Evolutionary conservation across 2,888 invertebrate genomes (phyloP).

Genomic region (Eupithecia tripunctaria): DNA sequence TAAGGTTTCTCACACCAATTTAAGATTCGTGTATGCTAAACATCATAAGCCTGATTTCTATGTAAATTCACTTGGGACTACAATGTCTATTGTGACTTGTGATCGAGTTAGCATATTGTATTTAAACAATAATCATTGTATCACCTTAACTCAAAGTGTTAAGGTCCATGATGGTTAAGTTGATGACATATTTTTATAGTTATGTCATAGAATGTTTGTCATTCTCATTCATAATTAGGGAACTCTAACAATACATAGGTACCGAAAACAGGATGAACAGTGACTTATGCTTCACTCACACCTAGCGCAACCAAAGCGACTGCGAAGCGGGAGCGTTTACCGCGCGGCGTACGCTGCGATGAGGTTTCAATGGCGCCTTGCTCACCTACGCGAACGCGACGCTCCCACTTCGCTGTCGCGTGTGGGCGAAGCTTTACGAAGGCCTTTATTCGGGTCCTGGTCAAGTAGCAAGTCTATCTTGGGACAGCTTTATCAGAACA

Average conservation of each 20-base stretch:
- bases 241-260: not conserved
- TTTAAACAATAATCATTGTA: not conserved
- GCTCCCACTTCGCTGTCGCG: too few species aligned
- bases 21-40: not conserved
- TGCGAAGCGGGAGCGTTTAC: too few species aligned
- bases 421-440: too few species aligned
- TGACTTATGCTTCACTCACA: too few species aligned
- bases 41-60: not conserved
- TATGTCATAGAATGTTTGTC: not conserved
- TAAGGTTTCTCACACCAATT: not conserved
- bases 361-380: too few species aligned
- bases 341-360: too few species aligned
- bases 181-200: not conserved
- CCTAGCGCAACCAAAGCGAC: too few species aligned
- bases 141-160: not conserved
- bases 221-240: not conserved
- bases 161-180: not conserved
- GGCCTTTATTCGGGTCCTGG: too few species aligned
- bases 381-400: too few species aligned
- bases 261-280: too few species aligned
- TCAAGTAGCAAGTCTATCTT: too few species aligned
- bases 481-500: too few species aligned
- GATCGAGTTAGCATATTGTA: conserved; percentile 1
- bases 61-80: not conserved
- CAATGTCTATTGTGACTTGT: not conserved